Conservation (phyloP, 2,113 vertebrate species). For the Pelecanoides urinatrix region DNA sequence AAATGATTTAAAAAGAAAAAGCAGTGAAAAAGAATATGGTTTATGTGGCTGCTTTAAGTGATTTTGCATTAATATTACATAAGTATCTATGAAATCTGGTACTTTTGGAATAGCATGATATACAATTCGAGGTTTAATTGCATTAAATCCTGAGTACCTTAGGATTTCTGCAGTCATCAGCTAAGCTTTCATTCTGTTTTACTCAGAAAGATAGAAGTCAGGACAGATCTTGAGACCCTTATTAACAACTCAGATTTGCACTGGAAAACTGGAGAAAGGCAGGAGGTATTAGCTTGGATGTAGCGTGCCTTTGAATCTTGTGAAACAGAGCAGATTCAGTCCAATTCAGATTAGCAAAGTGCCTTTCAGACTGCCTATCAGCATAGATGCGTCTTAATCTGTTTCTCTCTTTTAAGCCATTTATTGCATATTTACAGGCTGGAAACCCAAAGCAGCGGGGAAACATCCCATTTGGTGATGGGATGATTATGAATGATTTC, state of each 20-base stretch:
- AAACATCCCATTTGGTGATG: not conserved
- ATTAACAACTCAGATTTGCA: not conserved
- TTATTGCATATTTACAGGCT: not conserved
- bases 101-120: not conserved
- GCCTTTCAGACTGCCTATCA: not conserved
- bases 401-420: not conserved
- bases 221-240: not conserved
- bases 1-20: not conserved
- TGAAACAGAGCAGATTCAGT: not conserved
- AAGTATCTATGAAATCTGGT: not conserved
- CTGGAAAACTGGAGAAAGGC: not conserved
- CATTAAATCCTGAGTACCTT: not conserved
- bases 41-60: not conserved
- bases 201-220: not conserved
- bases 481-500: not conserved
- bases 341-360: not conserved
- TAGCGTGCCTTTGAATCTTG: not conserved
- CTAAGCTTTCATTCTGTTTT: not conserved
- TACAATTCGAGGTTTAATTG: not conserved
- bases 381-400: rapidly evolving
- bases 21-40: not conserved
- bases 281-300: not conserved
- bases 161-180: not conserved
- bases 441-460: not conserved
- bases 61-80: not conserved